These are phyloP conservation scores for Synanthedon andrenaeformis DNA, from an alignment of 2,888 invertebrate genomes.

Conservation along the genomic window DNA sequence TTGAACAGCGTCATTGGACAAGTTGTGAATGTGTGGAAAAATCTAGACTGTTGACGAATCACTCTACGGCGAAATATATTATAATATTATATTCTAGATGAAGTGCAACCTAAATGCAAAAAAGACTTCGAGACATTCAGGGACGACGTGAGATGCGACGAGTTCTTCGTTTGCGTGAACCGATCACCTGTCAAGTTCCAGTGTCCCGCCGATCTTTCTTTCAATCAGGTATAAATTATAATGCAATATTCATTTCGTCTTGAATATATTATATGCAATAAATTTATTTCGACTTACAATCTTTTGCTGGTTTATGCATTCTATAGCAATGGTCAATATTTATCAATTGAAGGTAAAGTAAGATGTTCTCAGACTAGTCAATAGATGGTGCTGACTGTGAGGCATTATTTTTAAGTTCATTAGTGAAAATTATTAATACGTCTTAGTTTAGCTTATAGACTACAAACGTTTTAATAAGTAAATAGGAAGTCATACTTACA, in stretches of 20 bases:
- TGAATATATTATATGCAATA: not conserved
- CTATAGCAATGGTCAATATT: not conserved
- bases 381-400: too few species aligned
- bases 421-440: too few species aligned
- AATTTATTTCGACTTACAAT: not conserved
- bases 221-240: conserved; percentile 63
- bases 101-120: conserved; percentile 43
- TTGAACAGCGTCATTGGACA: too few species aligned
- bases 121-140: conserved; percentile 73
- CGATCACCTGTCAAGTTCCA: conserved; percentile 70
- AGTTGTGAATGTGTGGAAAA: too few species aligned
- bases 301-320: not conserved
- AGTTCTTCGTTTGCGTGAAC: conserved; percentile 75
- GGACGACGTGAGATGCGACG: conserved; percentile 71
- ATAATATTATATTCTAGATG: not conserved
- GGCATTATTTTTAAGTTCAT: too few species aligned
- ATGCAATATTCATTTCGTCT: conserved; percentile 9
- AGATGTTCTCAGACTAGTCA: too few species aligned
- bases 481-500: too few species aligned
- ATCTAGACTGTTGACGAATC: too few species aligned
- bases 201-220: conserved; percentile 74
- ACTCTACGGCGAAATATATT: too few species aligned
- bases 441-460: too few species aligned
- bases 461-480: too few species aligned
- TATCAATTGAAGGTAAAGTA: too few species aligned